Evolutionary conservation across 2,797 vertebrate genomes (phyloP).

Genomic region (Sarcoramphus papa): DNA sequence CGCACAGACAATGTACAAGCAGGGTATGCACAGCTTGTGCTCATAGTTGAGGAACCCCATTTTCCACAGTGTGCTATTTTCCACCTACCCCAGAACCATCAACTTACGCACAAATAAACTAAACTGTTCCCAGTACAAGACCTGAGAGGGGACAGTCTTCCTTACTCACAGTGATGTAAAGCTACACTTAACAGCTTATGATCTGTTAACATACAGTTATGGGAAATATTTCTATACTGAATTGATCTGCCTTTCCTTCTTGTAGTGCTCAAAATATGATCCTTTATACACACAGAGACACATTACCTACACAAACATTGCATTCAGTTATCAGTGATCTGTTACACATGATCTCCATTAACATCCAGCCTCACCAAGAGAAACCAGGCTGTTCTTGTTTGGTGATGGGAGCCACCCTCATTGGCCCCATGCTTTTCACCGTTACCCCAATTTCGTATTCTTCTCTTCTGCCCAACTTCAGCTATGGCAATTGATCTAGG

Average conservation of each 20-base stretch:
- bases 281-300: neutral
- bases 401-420: neutral
- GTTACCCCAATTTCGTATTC: neutral
- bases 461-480: neutral
- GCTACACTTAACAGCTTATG: too few species aligned
- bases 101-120: fast-evolving
- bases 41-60: fast-evolving
- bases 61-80: fast-evolving
- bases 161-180: neutral
- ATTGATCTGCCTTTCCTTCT: neutral
- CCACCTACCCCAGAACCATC: neutral
- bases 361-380: neutral
- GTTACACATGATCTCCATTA: neutral
- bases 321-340: neutral
- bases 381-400: too few species aligned
- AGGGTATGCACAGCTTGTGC: too few species aligned
- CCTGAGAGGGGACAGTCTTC: neutral
- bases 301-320: neutral
- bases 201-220: neutral
- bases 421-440: neutral
- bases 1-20: fast-evolving
- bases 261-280: neutral
- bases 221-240: neutral
- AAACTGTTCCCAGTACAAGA: neutral
- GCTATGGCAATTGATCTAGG: neutral